Conservation (phyloP, 2,797 vertebrate genomes). For the Sebastes melanostomus region DNA sequence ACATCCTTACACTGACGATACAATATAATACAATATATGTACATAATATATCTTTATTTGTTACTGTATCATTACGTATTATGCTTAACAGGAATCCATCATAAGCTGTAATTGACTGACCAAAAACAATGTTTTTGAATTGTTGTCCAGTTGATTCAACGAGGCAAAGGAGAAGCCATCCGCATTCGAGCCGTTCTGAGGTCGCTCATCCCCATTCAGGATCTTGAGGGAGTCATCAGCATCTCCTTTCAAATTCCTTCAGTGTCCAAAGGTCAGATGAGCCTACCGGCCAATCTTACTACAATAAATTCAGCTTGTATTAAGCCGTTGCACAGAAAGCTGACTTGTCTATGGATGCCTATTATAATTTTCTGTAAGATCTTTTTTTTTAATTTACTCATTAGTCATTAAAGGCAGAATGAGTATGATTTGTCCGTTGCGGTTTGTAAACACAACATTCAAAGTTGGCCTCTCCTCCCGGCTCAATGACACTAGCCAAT, state of each 20-base stretch:
- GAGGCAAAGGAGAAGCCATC: constrained; percentile 93
- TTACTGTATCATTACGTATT: neutral
- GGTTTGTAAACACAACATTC: neutral
- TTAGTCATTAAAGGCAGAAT: neutral
- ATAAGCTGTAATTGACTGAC: neutral
- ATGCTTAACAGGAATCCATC: neutral
- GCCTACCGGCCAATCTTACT: neutral
- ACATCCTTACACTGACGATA: neutral
- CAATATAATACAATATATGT: neutral
- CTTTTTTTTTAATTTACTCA: neutral
- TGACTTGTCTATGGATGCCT: neutral
- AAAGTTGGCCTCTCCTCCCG: no score
- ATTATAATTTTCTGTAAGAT: no score
- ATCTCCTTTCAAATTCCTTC: constrained; percentile 91
- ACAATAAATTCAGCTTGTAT: neutral
- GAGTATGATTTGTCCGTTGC: no score
- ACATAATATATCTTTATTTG: neutral
- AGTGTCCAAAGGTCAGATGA: constrained; percentile 85
- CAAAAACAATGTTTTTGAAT: neutral
- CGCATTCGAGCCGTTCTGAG: constrained; percentile 93
- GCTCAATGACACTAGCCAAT: no score
- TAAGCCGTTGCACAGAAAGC: neutral
- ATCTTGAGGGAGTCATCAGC: constrained; percentile 94
- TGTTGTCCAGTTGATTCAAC: constrained; percentile 87
- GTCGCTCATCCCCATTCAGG: constrained; percentile 91